Percentiles rank a stretch among this genome's conserved stretches.
These are phyloP conservation scores for Ianthella basta DNA, from an alignment of 37 sponge, comb jelly and placozoan genomes.

Conservation along the genomic window DNA sequence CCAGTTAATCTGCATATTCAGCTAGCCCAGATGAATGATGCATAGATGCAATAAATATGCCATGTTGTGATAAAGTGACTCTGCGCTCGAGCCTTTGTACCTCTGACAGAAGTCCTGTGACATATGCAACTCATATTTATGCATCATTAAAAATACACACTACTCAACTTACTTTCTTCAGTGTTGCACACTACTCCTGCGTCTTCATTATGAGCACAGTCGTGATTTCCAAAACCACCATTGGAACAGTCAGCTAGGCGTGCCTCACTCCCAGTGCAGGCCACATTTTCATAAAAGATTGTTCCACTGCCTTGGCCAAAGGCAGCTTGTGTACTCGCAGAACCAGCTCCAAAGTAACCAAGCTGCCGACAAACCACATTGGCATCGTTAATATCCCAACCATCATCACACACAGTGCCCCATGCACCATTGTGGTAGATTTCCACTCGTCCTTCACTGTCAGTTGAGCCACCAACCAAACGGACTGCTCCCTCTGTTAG, in stretches of 20 bases:
- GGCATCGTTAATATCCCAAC: constrained; percentile 1
- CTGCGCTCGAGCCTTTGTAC: no score
- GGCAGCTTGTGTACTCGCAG: neutral
- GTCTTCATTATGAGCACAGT: constrained; percentile 62
- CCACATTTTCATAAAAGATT: constrained; percentile 39
- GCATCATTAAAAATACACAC: no score
- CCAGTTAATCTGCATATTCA: no score
- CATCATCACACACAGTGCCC: constrained; percentile 13
- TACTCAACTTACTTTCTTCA: neutral
- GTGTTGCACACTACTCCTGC: constrained; percentile 51
- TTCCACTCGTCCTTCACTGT: constrained; percentile 10
- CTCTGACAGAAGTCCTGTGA: no score
- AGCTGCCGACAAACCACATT: constrained; percentile 20
- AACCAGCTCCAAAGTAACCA: constrained; percentile 4
- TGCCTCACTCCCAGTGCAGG: constrained; percentile 39
- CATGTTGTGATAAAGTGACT: no score
- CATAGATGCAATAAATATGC: no score
- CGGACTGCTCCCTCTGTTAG: neutral
- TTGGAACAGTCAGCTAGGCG: constrained; percentile 33
- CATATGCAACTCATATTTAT: no score
- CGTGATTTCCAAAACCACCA: constrained; percentile 28
- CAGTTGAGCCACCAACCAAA: constrained; percentile 22
- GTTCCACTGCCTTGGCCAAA: constrained; percentile 12
- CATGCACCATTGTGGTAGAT: neutral
- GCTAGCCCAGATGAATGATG: no score